Percentiles rank a stretch among this genome's conserved stretches.
Evolutionary conservation across 2,113 vertebrate species (phyloP).

Genomic region (Sorex araneus): DNA sequence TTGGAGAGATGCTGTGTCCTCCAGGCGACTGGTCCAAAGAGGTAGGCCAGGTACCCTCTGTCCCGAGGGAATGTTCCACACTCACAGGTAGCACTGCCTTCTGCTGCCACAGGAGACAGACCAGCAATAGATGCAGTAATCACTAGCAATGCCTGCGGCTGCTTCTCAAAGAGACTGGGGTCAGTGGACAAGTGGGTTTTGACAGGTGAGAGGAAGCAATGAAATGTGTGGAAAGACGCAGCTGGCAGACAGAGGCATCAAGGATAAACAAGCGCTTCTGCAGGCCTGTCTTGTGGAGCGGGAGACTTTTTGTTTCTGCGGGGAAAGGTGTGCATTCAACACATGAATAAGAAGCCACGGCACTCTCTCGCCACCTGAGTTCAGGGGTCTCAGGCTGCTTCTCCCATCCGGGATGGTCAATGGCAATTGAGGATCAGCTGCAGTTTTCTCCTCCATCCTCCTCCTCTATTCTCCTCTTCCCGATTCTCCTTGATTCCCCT

Average conservation of each 20-base stretch:
- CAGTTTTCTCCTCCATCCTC: too few relatives aligned
- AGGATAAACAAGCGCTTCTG: background rate
- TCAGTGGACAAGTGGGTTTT: background rate
- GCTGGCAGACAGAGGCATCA: background rate
- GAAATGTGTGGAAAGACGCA: background rate
- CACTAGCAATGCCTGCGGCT: background rate
- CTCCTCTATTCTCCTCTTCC: too few relatives aligned
- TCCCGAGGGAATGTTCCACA: background rate
- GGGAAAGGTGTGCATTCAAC: too few relatives aligned
- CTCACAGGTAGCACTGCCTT: background rate
- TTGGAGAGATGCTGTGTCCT: background rate
- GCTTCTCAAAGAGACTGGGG: background rate
- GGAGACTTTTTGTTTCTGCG: too few relatives aligned
- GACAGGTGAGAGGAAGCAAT: slow-evolving; percentile 1
- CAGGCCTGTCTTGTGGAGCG: background rate
- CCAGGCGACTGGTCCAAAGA: background rate
- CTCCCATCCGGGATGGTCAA: too few relatives aligned
- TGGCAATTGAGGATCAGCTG: too few relatives aligned
- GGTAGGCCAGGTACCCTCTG: background rate
- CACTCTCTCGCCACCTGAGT: too few relatives aligned
- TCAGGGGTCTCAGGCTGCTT: too few relatives aligned
- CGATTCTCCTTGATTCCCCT: too few relatives aligned
- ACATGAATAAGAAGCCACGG: too few relatives aligned
- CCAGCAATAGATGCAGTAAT: background rate
- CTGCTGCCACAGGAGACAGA: background rate